These are phyloP conservation scores for Melanchra persicariae DNA, from an alignment of 2,888 invertebrate species.

Conservation along the genomic window DNA sequence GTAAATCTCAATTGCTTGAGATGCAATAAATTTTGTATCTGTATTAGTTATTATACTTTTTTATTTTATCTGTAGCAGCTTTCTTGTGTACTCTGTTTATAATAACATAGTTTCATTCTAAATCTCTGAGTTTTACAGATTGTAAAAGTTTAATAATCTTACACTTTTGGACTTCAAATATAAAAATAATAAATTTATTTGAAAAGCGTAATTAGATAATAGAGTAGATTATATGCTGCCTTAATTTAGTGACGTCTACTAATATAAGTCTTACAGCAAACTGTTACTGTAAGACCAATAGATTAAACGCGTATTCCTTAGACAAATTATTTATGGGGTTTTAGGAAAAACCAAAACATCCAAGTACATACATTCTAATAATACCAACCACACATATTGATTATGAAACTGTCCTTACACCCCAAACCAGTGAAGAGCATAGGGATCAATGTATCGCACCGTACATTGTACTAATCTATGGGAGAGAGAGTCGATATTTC, in stretches of 20 bases:
- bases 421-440: constrained; percentile 7
- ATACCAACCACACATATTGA: constrained; percentile 11
- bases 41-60: constrained; percentile 5
- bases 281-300: too few relatives aligned
- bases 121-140: neutral
- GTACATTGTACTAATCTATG: neutral
- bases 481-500: neutral
- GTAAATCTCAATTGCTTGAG: constrained; percentile 60
- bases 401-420: neutral
- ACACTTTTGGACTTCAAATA: neutral
- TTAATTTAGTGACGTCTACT: too few relatives aligned
- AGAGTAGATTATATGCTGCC: too few relatives aligned
- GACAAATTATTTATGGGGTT: too few relatives aligned
- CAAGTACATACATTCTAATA: neutral
- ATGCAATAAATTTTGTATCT: constrained; percentile 26
- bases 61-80: neutral
- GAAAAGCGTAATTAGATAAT: too few relatives aligned
- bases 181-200: too few relatives aligned
- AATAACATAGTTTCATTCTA: neutral
- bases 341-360: neutral
- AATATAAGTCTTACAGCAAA: too few relatives aligned
- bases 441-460: neutral
- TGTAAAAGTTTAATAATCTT: neutral
- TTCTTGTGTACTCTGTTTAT: neutral
- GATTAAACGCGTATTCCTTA: too few relatives aligned